phyloP scores from a whole-genome alignment of 2,888 invertebrate species.

The Gymnoscelis rufifasciata region DNA sequence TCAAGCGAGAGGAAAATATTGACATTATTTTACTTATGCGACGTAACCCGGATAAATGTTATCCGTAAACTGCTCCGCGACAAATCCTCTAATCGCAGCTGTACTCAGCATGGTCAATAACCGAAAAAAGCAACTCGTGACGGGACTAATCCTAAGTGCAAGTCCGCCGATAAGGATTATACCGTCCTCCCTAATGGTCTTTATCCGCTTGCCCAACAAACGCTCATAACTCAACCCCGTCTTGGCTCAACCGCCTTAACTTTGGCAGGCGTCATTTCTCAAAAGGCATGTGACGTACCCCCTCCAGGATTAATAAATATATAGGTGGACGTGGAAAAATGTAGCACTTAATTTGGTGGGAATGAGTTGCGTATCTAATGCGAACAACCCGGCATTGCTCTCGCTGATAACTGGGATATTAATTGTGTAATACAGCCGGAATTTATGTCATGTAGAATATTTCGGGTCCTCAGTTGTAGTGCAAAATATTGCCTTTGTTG shows the following conservation, averaged over 20 bases:
- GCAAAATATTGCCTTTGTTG: constrained; percentile 23
- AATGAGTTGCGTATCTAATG: constrained; percentile 65
- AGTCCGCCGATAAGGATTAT: constrained; percentile 78
- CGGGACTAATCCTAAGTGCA: constrained; percentile 78
- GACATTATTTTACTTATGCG: neutral
- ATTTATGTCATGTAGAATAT: constrained; percentile 29
- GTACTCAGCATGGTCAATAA: constrained; percentile 64
- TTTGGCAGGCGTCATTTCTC: constrained; percentile 79
- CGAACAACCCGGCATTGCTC: constrained; percentile 41
- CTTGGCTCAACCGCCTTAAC: constrained; percentile 77
- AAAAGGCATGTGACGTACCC: constrained; percentile 72
- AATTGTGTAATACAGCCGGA: constrained; percentile 31
- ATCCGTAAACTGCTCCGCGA: constrained; percentile 23
- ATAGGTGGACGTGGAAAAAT: constrained; percentile 75
- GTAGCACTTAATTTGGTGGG: constrained; percentile 68
- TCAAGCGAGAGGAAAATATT: constrained; percentile 1
- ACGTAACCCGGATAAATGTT: constrained; percentile 8
- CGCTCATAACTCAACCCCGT: constrained; percentile 74
- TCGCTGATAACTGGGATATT: constrained; percentile 41
- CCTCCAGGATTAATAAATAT: constrained; percentile 69
- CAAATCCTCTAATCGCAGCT: constrained; percentile 69
- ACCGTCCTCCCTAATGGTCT: constrained; percentile 71
- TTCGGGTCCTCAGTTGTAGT: constrained; percentile 15
- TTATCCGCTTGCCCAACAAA: constrained; percentile 76
- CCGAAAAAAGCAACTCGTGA: constrained; percentile 74